Conservation (phyloP, 2,113 vertebrate species). For the Rafetus swinhoei region DNA sequence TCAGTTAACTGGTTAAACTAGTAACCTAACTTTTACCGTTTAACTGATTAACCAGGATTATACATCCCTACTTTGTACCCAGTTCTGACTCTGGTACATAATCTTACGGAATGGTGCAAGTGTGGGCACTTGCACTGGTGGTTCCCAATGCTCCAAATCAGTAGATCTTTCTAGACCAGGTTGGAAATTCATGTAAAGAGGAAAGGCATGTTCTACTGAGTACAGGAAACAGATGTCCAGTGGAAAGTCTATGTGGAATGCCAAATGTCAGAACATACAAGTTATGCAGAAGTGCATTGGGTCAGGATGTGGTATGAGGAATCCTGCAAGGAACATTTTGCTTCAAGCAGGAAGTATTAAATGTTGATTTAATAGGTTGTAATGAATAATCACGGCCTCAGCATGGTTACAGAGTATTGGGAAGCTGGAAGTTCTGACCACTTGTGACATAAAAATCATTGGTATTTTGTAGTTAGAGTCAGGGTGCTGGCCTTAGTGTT, state of each 20-base stretch:
- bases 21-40: no score
- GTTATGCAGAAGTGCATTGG: neutral
- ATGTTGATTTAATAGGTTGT: neutral
- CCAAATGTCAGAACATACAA: neutral
- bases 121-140: neutral
- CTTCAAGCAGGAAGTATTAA: neutral
- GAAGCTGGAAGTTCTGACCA: neutral
- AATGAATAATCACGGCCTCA: neutral
- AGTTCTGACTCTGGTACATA: neutral
- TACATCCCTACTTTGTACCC: neutral
- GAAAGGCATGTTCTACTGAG: neutral
- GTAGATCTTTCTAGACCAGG: neutral
- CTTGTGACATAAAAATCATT: neutral
- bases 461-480: neutral
- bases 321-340: neutral
- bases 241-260: no score
- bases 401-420: neutral
- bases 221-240: neutral
- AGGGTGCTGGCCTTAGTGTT: neutral
- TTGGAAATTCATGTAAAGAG: neutral
- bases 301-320: neutral
- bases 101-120: neutral
- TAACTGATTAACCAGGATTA: no score
- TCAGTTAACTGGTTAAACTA: no score
- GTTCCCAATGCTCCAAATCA: neutral